Conservation (phyloP, 2,797 vertebrate genomes). For the Gadopsis marmoratus region DNA sequence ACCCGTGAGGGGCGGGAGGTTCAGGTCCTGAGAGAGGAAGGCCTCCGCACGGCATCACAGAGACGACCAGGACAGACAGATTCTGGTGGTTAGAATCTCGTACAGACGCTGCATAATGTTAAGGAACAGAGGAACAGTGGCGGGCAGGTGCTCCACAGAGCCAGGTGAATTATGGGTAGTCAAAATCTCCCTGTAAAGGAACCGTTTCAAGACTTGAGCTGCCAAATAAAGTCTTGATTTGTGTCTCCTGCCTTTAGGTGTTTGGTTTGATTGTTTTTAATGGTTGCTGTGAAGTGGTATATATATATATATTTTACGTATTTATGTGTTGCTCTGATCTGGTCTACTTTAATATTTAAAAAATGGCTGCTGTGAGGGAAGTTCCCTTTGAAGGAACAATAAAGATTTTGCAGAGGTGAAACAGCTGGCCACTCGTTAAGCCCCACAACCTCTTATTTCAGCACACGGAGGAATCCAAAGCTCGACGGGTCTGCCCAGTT, state of each 20-base stretch:
- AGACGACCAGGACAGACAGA: background rate
- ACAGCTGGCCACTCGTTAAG: background rate
- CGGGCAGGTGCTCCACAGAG: background rate
- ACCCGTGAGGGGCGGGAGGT: conserved; percentile 16
- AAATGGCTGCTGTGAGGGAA: background rate
- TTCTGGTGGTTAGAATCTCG: background rate
- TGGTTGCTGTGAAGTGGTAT: too few relatives aligned
- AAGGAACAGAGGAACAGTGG: background rate
- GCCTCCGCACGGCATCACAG: background rate
- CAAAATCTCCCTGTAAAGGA: background rate
- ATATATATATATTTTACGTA: too few relatives aligned
- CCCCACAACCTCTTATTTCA: background rate
- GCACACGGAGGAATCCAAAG: background rate
- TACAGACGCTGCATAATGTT: background rate
- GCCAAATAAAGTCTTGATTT: background rate
- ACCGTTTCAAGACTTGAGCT: too few relatives aligned
- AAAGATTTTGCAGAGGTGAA: background rate
- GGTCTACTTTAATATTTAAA: background rate
- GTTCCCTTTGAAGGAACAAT: too few relatives aligned
- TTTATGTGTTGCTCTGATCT: too few relatives aligned
- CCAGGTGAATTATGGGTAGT: conserved; percentile 19
- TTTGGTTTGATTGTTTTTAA: background rate
- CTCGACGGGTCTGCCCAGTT: background rate
- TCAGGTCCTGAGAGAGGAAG: conserved; percentile 20
- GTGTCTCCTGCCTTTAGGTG: background rate